Conservation (phyloP, 1,140 invertebrate genomes). For the Drosophila cardini region DNA sequence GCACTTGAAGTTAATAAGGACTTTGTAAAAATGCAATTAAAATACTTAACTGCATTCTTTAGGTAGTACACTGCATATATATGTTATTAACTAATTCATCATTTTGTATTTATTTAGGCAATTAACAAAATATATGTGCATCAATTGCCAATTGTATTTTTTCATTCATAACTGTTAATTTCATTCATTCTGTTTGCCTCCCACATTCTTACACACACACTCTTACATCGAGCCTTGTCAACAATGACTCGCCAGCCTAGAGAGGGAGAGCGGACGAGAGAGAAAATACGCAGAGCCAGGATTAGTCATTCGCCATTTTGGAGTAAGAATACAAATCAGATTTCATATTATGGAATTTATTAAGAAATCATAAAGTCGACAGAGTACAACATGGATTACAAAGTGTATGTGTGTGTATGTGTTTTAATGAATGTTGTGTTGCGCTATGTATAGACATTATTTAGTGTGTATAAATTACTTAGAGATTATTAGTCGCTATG, state of each 20-base stretch:
- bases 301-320: too few species aligned
- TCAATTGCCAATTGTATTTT: too few species aligned
- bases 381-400: slow-evolving; percentile 69
- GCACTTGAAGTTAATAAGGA: neutral
- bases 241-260: too few species aligned
- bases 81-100: too few species aligned
- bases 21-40: neutral
- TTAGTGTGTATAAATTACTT: slow-evolving; percentile 76
- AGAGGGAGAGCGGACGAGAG: too few species aligned
- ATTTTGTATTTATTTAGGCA: too few species aligned
- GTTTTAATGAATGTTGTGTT: slow-evolving; percentile 44
- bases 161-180: too few species aligned
- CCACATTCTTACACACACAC: neutral
- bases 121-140: too few species aligned
- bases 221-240: neutral
- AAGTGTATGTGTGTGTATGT: slow-evolving; percentile 47
- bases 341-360: slow-evolving; percentile 67
- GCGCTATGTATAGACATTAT: slow-evolving; percentile 53
- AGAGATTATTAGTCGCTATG: slow-evolving; percentile 75
- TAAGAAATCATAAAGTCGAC: slow-evolving; percentile 76
- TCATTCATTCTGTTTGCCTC: too few species aligned
- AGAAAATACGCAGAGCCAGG: too few species aligned
- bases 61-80: too few species aligned
- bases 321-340: neutral
- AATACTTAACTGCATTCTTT: neutral